Conservation (phyloP, 2,797 vertebrate species). For the Pangasius mekongensis region DNA sequence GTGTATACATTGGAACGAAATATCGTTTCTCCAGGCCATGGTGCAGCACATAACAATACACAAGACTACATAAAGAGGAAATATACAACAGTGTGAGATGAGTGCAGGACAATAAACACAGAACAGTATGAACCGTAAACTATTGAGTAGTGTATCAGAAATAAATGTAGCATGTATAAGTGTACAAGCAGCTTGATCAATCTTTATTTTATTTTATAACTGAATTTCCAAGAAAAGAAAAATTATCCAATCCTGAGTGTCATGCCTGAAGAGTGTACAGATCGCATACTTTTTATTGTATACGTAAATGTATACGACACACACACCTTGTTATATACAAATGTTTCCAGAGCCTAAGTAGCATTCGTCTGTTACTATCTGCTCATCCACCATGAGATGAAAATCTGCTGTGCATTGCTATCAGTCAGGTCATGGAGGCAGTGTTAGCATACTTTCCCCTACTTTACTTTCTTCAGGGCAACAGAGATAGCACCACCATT, state of each 20-base stretch:
- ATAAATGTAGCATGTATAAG: neutral
- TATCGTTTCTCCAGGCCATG: neutral
- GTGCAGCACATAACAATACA: neutral
- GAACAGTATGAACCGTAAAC: neutral
- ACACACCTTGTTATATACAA: neutral
- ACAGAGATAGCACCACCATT: neutral
- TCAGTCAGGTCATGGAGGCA: neutral
- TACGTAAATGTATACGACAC: neutral
- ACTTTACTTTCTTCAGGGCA: slow-evolving; percentile 37
- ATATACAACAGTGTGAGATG: neutral
- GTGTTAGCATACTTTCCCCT: slow-evolving; percentile 10
- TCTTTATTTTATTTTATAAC: slow-evolving; percentile 2
- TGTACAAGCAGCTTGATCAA: neutral
- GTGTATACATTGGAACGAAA: neutral
- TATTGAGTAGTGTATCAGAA: neutral
- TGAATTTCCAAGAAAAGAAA: neutral
- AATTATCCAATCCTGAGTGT: neutral
- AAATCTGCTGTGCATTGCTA: slow-evolving; percentile 16
- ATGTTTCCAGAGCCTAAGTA: neutral
- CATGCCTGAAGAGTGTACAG: neutral
- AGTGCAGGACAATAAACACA: neutral
- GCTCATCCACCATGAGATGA: slow-evolving; percentile 5
- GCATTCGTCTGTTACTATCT: slow-evolving; percentile 26
- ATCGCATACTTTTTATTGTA: neutral
- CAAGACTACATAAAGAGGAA: neutral